A percentile compares a stretch with the other conserved stretches of the same genome.
These are phyloP conservation scores for Ammodramus savannarum DNA, from an alignment of 2,113 vertebrate species.

Conservation along the genomic window DNA sequence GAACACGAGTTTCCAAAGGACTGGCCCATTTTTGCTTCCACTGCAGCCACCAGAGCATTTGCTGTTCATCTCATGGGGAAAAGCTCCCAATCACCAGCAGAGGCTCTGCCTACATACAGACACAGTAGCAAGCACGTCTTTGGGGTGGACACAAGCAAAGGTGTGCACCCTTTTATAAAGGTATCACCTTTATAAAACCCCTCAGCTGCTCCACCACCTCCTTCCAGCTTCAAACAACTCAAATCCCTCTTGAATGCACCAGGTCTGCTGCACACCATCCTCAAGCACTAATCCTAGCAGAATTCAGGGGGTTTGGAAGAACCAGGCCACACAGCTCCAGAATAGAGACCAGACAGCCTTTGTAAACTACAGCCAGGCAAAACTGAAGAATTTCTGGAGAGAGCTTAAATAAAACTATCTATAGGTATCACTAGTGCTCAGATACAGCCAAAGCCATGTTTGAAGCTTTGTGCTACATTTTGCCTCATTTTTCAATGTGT, in stretches of 20 bases:
- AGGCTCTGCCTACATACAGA: accelerated
- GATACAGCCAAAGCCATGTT: background rate
- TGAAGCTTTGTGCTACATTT: background rate
- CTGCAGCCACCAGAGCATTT: background rate
- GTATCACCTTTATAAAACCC: background rate
- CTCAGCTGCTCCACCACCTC: background rate
- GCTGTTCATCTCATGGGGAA: background rate
- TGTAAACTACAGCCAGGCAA: background rate
- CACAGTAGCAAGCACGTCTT: accelerated
- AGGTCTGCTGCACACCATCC: background rate
- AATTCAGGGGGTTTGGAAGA: background rate
- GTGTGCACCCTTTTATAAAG: background rate
- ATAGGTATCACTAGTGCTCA: background rate
- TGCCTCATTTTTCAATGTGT: background rate
- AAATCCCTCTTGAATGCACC: background rate
- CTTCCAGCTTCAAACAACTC: background rate
- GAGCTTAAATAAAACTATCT: background rate
- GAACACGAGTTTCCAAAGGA: background rate
- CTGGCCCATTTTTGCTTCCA: background rate
- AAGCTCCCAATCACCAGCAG: accelerated
- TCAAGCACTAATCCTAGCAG: background rate
- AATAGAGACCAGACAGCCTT: background rate
- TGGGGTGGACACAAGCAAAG: background rate
- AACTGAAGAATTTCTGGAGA: background rate
- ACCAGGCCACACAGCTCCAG: background rate